Evolutionary conservation across 2,888 invertebrate species (phyloP).

Genomic region (Drosophila rubida): DNA sequence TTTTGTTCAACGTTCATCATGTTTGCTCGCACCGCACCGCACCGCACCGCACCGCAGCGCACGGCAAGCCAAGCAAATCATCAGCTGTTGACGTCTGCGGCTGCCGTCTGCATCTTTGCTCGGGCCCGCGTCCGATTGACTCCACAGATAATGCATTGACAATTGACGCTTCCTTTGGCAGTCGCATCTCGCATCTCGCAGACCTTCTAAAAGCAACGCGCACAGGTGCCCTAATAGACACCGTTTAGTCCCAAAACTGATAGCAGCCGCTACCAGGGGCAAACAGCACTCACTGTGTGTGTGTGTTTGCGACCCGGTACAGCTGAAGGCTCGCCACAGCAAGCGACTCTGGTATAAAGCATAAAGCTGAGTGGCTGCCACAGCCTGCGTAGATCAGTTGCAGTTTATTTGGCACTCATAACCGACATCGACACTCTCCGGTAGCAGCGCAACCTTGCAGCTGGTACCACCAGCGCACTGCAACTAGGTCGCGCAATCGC

Average conservation of each 20-base stretch:
- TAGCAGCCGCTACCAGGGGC: background rate
- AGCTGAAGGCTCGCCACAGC: background rate
- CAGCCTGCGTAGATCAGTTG: no score
- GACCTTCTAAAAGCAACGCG: constrained; percentile 28
- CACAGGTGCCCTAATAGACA: constrained; percentile 71
- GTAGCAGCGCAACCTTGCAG: no score
- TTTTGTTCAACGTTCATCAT: constrained; percentile 36
- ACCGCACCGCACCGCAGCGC: constrained; percentile 1
- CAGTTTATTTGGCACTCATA: no score
- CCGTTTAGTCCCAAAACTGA: constrained; percentile 44
- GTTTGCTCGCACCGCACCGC: constrained; percentile 32
- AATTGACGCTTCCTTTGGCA: constrained; percentile 77
- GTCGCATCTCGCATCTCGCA: constrained; percentile 19
- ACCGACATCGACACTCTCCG: no score
- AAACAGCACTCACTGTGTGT: background rate
- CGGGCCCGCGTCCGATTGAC: constrained; percentile 62
- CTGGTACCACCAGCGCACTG: background rate
- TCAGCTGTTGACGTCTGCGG: constrained; percentile 53
- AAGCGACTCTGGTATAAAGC: background rate
- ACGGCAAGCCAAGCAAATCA: constrained; percentile 23
- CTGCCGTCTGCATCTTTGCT: constrained; percentile 30
- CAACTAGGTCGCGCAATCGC: background rate
- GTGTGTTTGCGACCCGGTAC: background rate
- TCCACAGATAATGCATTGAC: constrained; percentile 72
- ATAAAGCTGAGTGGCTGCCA: background rate